Evolutionary conservation across 1,140 invertebrate species (phyloP), one percentile per base, ranked within the genome.

Genomic region (Pseudomyrmex dendroicus): DNA sequence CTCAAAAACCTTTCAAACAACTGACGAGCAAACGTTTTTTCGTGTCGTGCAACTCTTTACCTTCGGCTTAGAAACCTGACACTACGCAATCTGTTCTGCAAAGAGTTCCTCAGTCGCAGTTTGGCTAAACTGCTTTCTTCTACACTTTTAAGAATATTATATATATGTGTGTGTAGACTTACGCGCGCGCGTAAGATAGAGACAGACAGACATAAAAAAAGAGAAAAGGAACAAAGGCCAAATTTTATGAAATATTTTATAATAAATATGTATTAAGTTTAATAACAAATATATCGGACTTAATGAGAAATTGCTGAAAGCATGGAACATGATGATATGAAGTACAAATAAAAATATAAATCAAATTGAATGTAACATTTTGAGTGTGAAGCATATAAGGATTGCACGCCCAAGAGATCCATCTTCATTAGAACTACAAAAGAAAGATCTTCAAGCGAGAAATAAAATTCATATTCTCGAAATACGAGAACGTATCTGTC

Each of bases 41-140:
- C 66, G 57, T 77, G 57, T 77, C 67, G 12, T 63, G 89, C 88
- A 93, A 93, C 92, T 93, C 91, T 93, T 93, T 93, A 84, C 92
- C 67, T 88, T 64, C 61, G 73, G 90, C 86, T 93, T 93, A 92
- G 92, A 91, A 92, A 93, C 88, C 61, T 67, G 89, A 93, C 83
- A 93, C 89, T 89, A 50, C 84, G 1, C 50, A 64, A 87, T 90
- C 85, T 87, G 80, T 76, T 86, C 76, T 84, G 10, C 20, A 61
- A 85, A 87, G 77, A 68, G 90, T 91, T 89, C 85, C 88, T 84
- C 88, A 63, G 72, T 72, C 25, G 22, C n/a, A 44, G n/a, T 64
- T 35, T 48, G 5, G 44, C 61, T 66, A 35, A 35, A 35, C n/a
- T 80, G 22, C 1, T 64, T 5, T 9, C 10, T 66, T 73, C 12